A percentile compares a stretch with the other conserved stretches of the same genome.
phyloP scores from a whole-genome alignment of 2,113 vertebrate species.

The Phaetusa simplex region DNA sequence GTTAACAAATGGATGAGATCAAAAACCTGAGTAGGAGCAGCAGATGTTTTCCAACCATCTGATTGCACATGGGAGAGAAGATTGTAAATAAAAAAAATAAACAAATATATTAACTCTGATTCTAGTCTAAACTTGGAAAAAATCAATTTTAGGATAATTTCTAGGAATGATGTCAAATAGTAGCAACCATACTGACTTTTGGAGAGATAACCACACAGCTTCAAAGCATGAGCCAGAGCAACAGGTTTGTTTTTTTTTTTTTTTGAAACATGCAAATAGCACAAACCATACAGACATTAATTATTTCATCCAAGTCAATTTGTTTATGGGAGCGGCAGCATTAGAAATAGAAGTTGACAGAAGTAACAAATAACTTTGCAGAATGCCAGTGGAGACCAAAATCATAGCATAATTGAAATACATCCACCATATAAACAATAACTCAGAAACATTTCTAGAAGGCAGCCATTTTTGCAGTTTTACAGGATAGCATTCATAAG shows the following conservation, averaged over 20 bases:
- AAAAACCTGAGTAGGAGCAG: constrained; percentile 45
- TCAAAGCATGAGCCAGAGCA: background rate
- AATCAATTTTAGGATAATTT: background rate
- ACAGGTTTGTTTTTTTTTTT: background rate
- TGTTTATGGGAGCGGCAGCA: background rate
- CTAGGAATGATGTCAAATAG: background rate
- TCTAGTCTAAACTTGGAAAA: background rate
- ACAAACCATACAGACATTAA: background rate
- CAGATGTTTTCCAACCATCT: constrained; percentile 44
- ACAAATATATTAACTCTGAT: background rate
- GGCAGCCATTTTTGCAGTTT: background rate
- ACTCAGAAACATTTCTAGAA: background rate
- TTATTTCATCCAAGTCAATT: background rate
- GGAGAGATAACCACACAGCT: background rate
- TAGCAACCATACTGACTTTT: background rate
- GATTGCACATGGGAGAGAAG: constrained; percentile 26
- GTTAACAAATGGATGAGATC: background rate
- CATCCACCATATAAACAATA: background rate
- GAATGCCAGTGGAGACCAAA: background rate
- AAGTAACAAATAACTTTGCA: background rate
- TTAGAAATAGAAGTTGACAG: background rate
- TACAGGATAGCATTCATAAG: background rate
- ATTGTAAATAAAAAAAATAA: background rate
- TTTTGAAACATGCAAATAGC: background rate
- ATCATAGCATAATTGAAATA: background rate